Conservation (phyloP, 2,888 invertebrate species). For the Petrolisthes cinctipes region DNA sequence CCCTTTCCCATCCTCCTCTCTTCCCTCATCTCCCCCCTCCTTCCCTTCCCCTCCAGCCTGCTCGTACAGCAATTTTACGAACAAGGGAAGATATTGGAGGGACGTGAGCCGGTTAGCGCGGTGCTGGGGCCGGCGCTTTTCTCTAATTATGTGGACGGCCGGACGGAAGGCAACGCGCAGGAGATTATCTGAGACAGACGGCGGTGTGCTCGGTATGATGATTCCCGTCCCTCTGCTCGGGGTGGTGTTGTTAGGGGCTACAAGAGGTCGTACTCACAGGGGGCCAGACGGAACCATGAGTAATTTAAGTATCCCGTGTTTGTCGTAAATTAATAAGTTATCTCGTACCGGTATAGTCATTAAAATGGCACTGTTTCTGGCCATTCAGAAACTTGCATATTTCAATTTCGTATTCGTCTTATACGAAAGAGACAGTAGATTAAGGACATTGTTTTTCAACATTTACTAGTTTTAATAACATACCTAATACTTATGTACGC, state of each 20-base stretch:
- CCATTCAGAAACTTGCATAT: no score
- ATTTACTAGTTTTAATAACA: no score
- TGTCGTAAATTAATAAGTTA: no score
- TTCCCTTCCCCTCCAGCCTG: constrained; percentile 17
- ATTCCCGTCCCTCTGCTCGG: neutral
- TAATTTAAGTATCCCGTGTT: no score
- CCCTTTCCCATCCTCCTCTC: neutral
- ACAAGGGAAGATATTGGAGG: constrained; percentile 42
- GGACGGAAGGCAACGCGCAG: neutral
- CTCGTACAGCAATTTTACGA: constrained; percentile 53
- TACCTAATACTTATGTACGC: no score
- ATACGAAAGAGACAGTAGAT: no score
- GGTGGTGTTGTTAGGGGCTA: neutral
- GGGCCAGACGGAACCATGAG: no score
- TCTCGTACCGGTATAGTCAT: no score
- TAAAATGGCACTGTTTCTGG: no score
- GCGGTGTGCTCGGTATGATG: neutral
- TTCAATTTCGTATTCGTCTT: no score
- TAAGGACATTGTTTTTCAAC: no score
- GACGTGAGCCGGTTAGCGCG: constrained; percentile 45
- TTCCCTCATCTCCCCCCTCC: constrained; percentile 2
- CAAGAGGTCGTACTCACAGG: neutral
- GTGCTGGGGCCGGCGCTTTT: constrained; percentile 30
- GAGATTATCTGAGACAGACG: neutral
- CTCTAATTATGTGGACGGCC: constrained; percentile 33